Evolutionary conservation across 2,113 vertebrate genomes (phyloP).

Genomic region (human): GRCh38 chr18:34788501-34789000

Average conservation of each 20-base stretch:
- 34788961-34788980: background rate
- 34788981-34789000: background rate
- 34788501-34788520: background rate
- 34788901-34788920: background rate
- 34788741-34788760: background rate
- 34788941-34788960: background rate
- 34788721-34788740: background rate
- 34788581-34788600: background rate
- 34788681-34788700: background rate
- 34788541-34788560: background rate
- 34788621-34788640: background rate
- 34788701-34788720: background rate
- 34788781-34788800: background rate
- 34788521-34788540: background rate
- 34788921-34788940: background rate
- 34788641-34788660: background rate
- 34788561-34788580: background rate
- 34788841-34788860: background rate
- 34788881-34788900: background rate
- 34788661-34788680: background rate
- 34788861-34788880: background rate
- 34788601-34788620: background rate
- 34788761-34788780: background rate
- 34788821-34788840: background rate
- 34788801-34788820: background rate